These are phyloP conservation scores for Neoitamus cyanurus DNA, from an alignment of 2,888 invertebrate genomes.

Conservation along the genomic window DNA sequence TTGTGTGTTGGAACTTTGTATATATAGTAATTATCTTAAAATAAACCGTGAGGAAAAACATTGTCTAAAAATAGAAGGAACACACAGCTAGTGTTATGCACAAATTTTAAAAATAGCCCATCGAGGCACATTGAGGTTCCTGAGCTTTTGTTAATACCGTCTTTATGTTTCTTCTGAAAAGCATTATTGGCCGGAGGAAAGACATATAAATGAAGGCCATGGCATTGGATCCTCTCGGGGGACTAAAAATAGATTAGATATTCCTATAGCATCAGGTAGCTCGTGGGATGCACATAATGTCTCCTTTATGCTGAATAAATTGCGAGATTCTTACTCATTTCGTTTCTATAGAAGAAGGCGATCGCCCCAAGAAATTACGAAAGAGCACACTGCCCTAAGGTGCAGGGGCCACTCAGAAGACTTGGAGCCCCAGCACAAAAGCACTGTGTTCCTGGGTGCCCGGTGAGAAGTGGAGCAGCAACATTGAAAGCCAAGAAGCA, in stretches of 20 bases:
- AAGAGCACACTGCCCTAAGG: neutral
- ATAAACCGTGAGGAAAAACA: too few species aligned
- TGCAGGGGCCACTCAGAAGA: neutral
- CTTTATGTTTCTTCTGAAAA: too few species aligned
- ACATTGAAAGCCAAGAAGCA: slow-evolving; percentile 3
- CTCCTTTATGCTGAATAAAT: neutral
- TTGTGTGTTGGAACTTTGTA: too few species aligned
- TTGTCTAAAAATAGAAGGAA: too few species aligned
- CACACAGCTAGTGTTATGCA: neutral
- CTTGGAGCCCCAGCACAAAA: neutral
- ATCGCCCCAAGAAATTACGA: neutral
- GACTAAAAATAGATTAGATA: neutral
- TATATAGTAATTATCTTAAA: too few species aligned
- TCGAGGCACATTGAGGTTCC: neutral
- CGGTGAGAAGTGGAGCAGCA: slow-evolving; percentile 6
- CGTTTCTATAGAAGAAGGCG: neutral
- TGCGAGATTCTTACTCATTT: neutral
- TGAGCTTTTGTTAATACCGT: neutral
- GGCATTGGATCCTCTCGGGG: neutral
- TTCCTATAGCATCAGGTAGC: neutral
- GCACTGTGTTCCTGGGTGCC: neutral
- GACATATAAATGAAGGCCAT: neutral
- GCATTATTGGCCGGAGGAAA: neutral
- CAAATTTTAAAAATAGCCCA: neutral
- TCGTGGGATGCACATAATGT: neutral